Conservation (phyloP, 2,797 vertebrate species). For the Phoeniculus purpureus region DNA sequence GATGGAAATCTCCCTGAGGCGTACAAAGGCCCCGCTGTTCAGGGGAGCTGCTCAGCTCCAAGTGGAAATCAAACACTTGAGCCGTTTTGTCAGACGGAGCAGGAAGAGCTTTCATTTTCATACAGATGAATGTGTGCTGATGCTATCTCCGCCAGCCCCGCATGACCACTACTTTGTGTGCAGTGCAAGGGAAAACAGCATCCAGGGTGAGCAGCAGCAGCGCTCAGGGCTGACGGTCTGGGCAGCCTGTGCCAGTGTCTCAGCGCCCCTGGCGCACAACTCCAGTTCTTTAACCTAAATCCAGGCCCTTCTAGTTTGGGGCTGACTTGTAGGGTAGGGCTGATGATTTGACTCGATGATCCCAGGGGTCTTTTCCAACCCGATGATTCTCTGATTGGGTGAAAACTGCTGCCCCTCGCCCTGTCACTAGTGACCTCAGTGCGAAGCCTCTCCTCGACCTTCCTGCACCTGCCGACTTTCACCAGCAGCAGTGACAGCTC, state of each 20-base stretch:
- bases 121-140: neutral
- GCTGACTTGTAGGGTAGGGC: neutral
- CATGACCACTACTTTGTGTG: too few species aligned
- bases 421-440: too few species aligned
- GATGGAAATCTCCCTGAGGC: neutral
- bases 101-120: neutral
- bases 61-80: neutral
- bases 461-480: neutral
- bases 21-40: fast-evolving
- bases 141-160: neutral
- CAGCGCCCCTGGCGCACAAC: fast-evolving
- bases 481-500: neutral
- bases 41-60: neutral
- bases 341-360: too few species aligned
- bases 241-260: neutral
- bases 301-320: neutral
- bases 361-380: too few species aligned
- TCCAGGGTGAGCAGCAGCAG: neutral
- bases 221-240: neutral
- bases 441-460: neutral
- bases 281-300: too few species aligned
- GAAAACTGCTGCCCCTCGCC: neutral
- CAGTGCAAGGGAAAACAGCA: neutral
- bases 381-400: neutral
- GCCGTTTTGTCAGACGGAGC: neutral